Conservation (phyloP, 2,888 invertebrate species). For the Sphinx pinastri region DNA sequence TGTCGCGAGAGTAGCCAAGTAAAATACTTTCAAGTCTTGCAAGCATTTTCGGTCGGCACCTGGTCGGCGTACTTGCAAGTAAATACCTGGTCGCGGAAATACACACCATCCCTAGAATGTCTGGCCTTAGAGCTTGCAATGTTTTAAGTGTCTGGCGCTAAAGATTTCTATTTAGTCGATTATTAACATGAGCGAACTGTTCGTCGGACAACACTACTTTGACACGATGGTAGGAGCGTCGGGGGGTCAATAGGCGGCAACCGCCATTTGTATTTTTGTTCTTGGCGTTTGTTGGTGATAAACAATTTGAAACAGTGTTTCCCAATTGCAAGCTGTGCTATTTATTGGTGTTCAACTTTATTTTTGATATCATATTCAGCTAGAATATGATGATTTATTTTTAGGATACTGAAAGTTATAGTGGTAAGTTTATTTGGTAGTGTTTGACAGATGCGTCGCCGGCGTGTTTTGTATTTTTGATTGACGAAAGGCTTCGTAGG, state of each 20-base stretch:
- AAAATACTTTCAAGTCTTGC: too few relatives aligned
- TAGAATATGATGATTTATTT: not conserved
- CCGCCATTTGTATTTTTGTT: slow-evolving; percentile 34
- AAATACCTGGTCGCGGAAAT: too few relatives aligned
- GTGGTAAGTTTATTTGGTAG: slow-evolving; percentile 20
- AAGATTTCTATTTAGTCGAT: not conserved
- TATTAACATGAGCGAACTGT: not conserved
- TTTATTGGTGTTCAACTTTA: not conserved
- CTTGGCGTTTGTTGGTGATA: slow-evolving; percentile 33
- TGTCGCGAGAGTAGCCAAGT: too few relatives aligned
- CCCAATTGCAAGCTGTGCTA: not conserved
- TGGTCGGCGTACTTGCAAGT: too few relatives aligned
- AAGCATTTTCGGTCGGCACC: too few relatives aligned
- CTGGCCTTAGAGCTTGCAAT: too few relatives aligned
- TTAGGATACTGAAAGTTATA: not conserved
- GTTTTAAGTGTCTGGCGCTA: too few relatives aligned
- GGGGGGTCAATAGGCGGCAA: not conserved
- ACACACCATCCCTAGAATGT: too few relatives aligned
- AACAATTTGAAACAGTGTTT: not conserved
- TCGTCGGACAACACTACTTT: not conserved
- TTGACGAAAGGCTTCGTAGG: too few relatives aligned
- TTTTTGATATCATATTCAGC: not conserved
- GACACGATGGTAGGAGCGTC: not conserved
- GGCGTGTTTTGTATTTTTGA: slow-evolving; percentile 13
- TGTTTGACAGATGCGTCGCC: slow-evolving; percentile 23